Evolutionary conservation across 1,140 invertebrate species (phyloP), one percentile per base, ranked within the genome.

Genomic region (Zelostemma sp.): DNA sequence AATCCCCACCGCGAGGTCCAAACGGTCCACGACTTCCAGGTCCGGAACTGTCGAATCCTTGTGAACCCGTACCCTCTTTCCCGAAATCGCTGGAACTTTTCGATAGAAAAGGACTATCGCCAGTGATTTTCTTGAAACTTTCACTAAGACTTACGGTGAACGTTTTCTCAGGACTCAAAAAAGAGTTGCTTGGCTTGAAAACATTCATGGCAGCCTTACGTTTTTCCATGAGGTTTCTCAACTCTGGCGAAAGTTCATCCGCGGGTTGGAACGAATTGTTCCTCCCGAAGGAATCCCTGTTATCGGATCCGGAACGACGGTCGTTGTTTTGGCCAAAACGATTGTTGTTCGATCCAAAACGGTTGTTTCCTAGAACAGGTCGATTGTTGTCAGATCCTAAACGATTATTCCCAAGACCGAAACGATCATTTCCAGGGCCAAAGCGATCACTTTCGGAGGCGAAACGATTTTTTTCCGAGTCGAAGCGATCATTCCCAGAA

Each of bases 171-270:
- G 76, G 66, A 45, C 77, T 77, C 0, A 78, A 47, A 28, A 80
- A 83, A 31, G 61, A 41, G n/a, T 57, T 60, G 5, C 75, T 78
- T 11, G 83, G 84, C 54, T 81, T 85, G 6, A 86, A 86, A 5
- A 79, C 79, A 47, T 85, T 78, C 25, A 76, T 63, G 2, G 80
- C 80, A 12, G 78, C 73, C 57, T 69, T 78, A 21, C 84, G 77
- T 58, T 85, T 85, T 28, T 82, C 82, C 82, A 86, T 84, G 0
- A 85, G 73, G 40, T 83, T 84, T 15, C 79, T 78, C 8, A 85
- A 43, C 53, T 85, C 84, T 15, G 83, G 80, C 5, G 84, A 19
- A 12, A 86, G 55, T 35, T 77, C 72, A 28, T 73, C 69, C 4
- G 75, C 15, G 28, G 45, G 8, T 40, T 67, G 47, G 43, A 64